These are phyloP conservation scores for Rhabdomys pumilio DNA, from an alignment of 2,797 vertebrate genomes.

Conservation along the genomic window DNA sequence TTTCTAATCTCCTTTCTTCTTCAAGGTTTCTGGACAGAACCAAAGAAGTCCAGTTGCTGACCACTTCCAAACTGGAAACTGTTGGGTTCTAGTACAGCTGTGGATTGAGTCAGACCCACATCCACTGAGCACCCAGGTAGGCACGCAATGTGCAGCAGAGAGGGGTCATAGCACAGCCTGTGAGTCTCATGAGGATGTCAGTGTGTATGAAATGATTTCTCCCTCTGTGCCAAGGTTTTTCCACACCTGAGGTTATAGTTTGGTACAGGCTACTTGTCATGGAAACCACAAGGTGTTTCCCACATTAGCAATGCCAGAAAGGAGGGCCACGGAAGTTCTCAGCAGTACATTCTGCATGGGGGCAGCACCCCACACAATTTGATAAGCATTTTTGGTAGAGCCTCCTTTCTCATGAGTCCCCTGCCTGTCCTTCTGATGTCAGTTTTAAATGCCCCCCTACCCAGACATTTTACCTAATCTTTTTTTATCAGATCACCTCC, in stretches of 20 bases:
- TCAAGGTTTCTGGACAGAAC: conserved; percentile 27
- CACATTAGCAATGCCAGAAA: background rate
- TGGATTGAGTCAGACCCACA: background rate
- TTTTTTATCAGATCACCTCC: background rate
- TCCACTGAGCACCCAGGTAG: background rate
- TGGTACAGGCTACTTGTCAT: conserved; percentile 3
- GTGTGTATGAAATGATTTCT: conserved; percentile 1
- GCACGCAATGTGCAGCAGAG: background rate
- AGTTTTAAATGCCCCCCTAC: background rate
- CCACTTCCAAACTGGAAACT: conserved; percentile 15
- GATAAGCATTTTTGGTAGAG: background rate
- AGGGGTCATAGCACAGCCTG: background rate
- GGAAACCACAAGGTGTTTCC: conserved; percentile 50
- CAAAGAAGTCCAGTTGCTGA: background rate
- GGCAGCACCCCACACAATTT: background rate
- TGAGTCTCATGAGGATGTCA: background rate
- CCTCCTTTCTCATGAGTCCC: background rate
- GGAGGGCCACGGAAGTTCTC: conserved; percentile 8
- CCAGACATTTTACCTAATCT: background rate
- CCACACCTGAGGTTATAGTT: conserved; percentile 14
- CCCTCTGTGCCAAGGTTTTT: background rate
- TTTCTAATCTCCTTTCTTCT: background rate
- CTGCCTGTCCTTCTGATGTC: background rate
- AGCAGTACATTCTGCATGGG: background rate
- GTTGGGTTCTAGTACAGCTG: background rate